Evolutionary conservation across 1,140 invertebrate genomes (phyloP), one percentile per base, ranked within the genome.

Genomic region (Battus philenor): DNA sequence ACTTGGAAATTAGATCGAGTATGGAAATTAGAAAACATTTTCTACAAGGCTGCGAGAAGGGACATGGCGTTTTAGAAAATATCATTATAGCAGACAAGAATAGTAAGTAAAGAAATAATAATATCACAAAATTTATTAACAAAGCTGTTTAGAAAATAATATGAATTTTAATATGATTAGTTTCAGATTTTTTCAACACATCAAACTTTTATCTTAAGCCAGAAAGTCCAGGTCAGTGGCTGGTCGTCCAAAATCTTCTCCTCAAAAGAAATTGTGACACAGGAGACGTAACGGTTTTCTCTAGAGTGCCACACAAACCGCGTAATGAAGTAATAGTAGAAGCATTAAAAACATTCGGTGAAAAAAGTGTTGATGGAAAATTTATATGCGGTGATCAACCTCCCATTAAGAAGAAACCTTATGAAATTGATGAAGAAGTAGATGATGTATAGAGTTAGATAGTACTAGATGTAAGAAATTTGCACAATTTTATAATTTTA

Each of bases 171-270:
- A 15, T 8, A 6, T 24, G 12, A 38, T 16, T 44, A 33, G 6
- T 54, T 59, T 10, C 47, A 54, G 54, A 26, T n/a, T n/a, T n/a
- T n/a, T n/a, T n/a, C 3, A 29, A 44, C n/a, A 47, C 6, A 6
- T 44, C 27, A 4, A 24, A 38, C 1, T 17, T 15, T 4, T 22
- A 51, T 1, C 26, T 27, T 8, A 38, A 47, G 8, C 18, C 16
- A 1, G 56, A 67, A 15, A 50, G 29, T 17, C 39, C 60, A 2
- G 54, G 64, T 15, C 64, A 68, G 33, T 68, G 64, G 64, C 22
- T 50, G 16, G 50, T 64, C 7, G 17, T 39, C 8, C 44, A 56
- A 7, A 54, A 68, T 9, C 39, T 68, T 1, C 39, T 68, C 0
- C 27, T 64, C 0, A 60, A 60, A 44, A 54, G 54, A 7, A 55